phyloP scores from a whole-genome alignment of 2,888 invertebrate species.

The Eueremaeus valkanovi region DNA sequence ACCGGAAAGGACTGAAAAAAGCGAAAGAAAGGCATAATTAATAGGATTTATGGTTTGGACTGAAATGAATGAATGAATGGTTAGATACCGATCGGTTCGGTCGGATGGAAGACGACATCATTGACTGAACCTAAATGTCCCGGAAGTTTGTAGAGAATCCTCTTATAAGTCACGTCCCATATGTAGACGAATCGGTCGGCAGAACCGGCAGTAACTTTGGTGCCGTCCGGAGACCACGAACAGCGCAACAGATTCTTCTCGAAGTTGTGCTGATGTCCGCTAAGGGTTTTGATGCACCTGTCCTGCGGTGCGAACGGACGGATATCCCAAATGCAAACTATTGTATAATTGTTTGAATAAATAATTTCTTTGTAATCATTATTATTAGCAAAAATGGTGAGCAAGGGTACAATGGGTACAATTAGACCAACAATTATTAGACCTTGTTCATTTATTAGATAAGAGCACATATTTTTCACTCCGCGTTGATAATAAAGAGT shows the following conservation, averaged over 20 bases:
- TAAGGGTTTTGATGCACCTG: slow-evolving; percentile 84
- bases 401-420: no score
- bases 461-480: no score
- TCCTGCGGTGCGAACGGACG: slow-evolving; percentile 89
- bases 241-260: slow-evolving; percentile 93
- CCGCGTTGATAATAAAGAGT: no score
- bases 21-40: slow-evolving; percentile 43
- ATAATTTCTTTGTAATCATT: no score
- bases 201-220: slow-evolving; percentile 84
- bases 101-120: slow-evolving; percentile 89
- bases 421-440: no score
- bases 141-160: slow-evolving; percentile 91
- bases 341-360: no score
- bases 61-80: not conserved
- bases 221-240: slow-evolving; percentile 89
- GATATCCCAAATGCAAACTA: slow-evolving; percentile 90
- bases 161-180: slow-evolving; percentile 90
- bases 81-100: slow-evolving; percentile 72
- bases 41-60: not conserved
- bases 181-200: slow-evolving; percentile 92
- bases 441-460: no score
- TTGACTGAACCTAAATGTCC: slow-evolving; percentile 98
- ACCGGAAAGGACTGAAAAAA: slow-evolving; percentile 70
- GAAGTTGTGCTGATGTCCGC: slow-evolving; percentile 94
- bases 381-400: no score